Conservation (phyloP, 1,140 invertebrate genomes). For the Semibalanus balanoides region DNA sequence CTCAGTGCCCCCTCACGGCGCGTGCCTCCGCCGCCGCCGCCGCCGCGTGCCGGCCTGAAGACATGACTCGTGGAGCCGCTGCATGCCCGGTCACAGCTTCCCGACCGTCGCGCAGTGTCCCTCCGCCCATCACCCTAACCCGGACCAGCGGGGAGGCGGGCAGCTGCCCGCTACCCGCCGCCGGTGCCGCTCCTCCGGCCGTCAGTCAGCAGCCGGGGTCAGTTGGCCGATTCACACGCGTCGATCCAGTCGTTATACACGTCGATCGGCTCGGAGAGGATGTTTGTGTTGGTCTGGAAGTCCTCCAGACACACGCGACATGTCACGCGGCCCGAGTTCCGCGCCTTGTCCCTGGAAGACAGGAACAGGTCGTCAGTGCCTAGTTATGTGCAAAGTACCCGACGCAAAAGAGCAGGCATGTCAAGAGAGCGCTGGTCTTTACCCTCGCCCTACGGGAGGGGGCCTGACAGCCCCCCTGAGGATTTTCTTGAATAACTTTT, state of each 20-base stretch:
- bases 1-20: too few species aligned
- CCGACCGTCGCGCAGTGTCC: not conserved
- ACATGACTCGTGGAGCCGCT: too few species aligned
- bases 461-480: too few species aligned
- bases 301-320: conserved; percentile 92
- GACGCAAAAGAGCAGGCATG: too few species aligned
- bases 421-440: too few species aligned
- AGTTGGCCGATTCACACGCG: conserved; percentile 88
- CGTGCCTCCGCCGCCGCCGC: too few species aligned
- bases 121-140: not conserved
- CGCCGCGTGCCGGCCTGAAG: too few species aligned
- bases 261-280: conserved; percentile 92
- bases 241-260: conserved; percentile 99
- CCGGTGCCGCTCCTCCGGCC: too few species aligned
- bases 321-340: conserved; percentile 81
- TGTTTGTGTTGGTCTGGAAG: conserved; percentile 92
- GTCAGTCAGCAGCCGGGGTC: conserved; percentile 22
- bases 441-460: too few species aligned
- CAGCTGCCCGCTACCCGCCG: not conserved
- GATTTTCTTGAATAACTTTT: too few species aligned
- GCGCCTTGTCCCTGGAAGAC: conserved; percentile 71
- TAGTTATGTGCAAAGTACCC: too few species aligned
- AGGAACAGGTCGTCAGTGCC: conserved; percentile 13
- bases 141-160: not conserved
- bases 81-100: not conserved